Base-by-base conservation (phyloP, 1,140 invertebrate species). In the Orius insidiosus region DNA sequence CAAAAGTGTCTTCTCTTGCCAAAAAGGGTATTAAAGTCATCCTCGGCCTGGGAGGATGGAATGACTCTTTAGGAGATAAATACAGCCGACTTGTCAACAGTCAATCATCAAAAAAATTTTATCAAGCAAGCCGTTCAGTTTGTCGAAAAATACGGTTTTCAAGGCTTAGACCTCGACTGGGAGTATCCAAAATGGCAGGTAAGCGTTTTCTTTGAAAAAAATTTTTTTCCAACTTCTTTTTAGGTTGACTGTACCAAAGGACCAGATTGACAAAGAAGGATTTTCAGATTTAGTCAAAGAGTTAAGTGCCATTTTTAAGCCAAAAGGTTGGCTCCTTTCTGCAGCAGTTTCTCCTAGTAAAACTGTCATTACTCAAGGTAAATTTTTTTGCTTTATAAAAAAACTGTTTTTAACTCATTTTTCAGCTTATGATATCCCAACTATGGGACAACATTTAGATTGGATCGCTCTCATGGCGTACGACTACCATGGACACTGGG, bases 101-200 rank as follows among this genome's bases (percentile, higher is more conserved):
- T 58, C 74, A 80, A 2, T 54, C 68, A 2, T 73, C 80, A 0
- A 69, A 85, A 30, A 1, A 72, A 72, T 31, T 92, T 90, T 54
- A 72, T 86, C 0, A 63, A 68, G 1, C 79, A 88, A 52, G 75
- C 74, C 0, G 47, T 89, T 0, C 65, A 76, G 47, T 88, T 90
- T 54, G 63, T 90, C n/a, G 70, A 81, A 42, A 80, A 85, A 58
- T 76, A 87, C 53, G 72, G 72, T 10, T 89, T 90, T 54, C 82
- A 88, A 58, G 85, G 85, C 8, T 64, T 92, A 1, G 86, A 90
- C 60, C 62, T 90, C 13, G 86, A 90, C 59, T 92, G 85, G 85
- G 85, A 89, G 57, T 92, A 89, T 64, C 86, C 86, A 1, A 83
- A 80, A 49, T 89, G 85, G 85, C 85, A 89, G 66, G 81, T 82